Evolutionary conservation across 2,888 invertebrate species (phyloP).

Genomic region (Sicus ferrugineus): DNA sequence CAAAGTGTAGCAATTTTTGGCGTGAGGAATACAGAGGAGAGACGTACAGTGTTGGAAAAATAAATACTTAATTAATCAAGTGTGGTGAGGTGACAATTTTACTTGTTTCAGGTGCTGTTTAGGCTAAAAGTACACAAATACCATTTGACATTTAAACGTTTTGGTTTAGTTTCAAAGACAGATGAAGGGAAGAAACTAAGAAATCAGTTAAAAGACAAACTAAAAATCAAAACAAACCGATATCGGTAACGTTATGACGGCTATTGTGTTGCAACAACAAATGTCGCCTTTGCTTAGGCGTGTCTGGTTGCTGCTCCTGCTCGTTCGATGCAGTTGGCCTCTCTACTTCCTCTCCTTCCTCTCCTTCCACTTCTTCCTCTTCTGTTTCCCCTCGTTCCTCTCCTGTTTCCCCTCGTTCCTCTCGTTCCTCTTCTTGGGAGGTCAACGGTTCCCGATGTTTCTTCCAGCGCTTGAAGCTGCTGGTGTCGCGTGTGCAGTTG

Average conservation of each 20-base stretch:
- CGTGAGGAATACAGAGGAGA: too few relatives aligned
- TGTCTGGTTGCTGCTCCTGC: constrained; percentile 14
- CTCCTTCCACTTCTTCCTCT: not conserved
- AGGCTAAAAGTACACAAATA: too few relatives aligned
- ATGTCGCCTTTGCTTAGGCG: constrained; percentile 20
- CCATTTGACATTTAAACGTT: too few relatives aligned
- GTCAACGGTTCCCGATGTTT: constrained; percentile 47
- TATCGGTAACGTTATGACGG: constrained; percentile 37
- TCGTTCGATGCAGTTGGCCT: constrained; percentile 26
- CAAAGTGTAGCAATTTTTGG: too few relatives aligned
- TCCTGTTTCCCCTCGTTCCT: constrained; percentile 34
- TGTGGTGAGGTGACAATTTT: too few relatives aligned
- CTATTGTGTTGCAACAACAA: not conserved
- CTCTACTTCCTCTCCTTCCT: not conserved
- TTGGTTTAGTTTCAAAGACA: too few relatives aligned
- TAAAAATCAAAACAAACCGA: constrained; percentile 61
- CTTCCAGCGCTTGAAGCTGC: constrained; percentile 56
- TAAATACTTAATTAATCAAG: too few relatives aligned
- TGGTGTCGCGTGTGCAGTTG: constrained; percentile 64
- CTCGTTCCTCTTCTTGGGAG: not conserved
- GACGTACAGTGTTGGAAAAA: too few relatives aligned
- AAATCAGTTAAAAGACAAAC: too few relatives aligned
- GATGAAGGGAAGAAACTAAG: too few relatives aligned
- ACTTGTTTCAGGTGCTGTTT: too few relatives aligned
- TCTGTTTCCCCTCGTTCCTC: not conserved